Evolutionary conservation across 2,113 vertebrate genomes (phyloP), one percentile per base, ranked within the genome.

Genomic region (Progne subis): DNA sequence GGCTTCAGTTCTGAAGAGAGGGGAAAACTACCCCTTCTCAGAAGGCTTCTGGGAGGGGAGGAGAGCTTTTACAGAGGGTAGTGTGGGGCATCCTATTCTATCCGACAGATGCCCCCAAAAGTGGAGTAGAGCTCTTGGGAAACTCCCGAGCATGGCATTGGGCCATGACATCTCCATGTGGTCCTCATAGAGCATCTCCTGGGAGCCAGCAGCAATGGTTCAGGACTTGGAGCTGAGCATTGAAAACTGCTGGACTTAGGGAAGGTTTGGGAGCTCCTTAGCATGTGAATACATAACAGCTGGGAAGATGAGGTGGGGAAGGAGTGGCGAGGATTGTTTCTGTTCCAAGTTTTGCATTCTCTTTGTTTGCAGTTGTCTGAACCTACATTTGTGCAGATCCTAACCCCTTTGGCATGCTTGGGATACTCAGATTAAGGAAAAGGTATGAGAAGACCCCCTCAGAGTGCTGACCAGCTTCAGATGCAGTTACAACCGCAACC

Each of bases 81-180:
- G 9, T 2, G 7, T 37, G 24, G 21, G 18, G 8, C 24, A 63
- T 24, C 41, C 37, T 9, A 0, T 53, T 59, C 20, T 79, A 18
- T 18, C 49, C 0, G 0, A 18, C 7, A 47, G 14, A 7, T 24
- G 2, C 4, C 3, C 17, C 14, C 15, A 28, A 7, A 79, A 14
- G 5, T 14, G 21, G 37, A 77, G 34, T 20, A 85, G 34, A 75
- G 29, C 47, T 70, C 24, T 39, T n/a, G 34, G 47, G 14, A 92
- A 89, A 13, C 28, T 74, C 52, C 47, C 1, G 0, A 49, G 6
- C 1, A 0, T 10, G 31, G 14, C 56, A 28, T 12, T 25, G 24
- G 44, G 15, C 44, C 28, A 18, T 23, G 63, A 47, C n/a, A 72
- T 34, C 23, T 34, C 41, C 37, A 17, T 0, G 0, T 34, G 34